Percentiles rank a stretch among this genome's conserved stretches.
These are phyloP conservation scores for Caracal caracal DNA, from an alignment of 2,113 vertebrate species.

Conservation along the genomic window DNA sequence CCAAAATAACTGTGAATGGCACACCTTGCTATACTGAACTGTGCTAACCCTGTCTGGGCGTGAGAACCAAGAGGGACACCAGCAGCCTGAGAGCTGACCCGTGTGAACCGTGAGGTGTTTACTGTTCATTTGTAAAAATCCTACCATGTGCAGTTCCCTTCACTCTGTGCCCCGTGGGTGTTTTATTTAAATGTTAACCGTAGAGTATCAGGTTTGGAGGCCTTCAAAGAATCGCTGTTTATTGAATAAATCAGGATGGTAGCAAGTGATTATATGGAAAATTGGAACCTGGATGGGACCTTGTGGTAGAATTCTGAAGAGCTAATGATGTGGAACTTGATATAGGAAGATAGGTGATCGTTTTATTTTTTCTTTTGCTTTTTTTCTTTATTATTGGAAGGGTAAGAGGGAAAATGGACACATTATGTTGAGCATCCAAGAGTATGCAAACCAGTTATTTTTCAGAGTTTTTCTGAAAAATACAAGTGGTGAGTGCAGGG, in stretches of 20 bases:
- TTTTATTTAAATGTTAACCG: slow-evolving; percentile 35
- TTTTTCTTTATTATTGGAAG: not conserved
- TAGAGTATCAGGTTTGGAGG: not conserved
- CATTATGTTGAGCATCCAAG: slow-evolving; percentile 12
- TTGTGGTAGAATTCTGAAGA: slow-evolving; percentile 52
- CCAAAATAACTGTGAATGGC: slow-evolving; percentile 88
- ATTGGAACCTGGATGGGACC: not conserved
- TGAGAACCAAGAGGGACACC: not conserved
- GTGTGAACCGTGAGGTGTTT: not conserved
- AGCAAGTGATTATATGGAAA: not conserved
- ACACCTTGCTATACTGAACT: slow-evolving; percentile 69
- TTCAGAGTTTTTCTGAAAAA: slow-evolving; percentile 66
- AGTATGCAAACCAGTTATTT: slow-evolving; percentile 39
- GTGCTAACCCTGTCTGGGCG: slow-evolving; percentile 45
- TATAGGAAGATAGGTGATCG: not conserved
- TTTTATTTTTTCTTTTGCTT: not conserved
- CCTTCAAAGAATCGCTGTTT: slow-evolving; percentile 28
- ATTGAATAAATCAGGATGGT: slow-evolving; percentile 16
- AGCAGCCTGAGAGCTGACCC: not conserved
- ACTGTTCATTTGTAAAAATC: not conserved
- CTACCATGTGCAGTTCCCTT: not conserved
- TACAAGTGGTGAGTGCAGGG: slow-evolving; percentile 33
- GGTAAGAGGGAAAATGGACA: not conserved
- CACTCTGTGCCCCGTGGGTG: not conserved
- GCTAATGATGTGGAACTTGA: not conserved